Evolutionary conservation across 2,113 vertebrate species (phyloP), one percentile per base, ranked within the genome.

Genomic region (Festucalex cinctus): DNA sequence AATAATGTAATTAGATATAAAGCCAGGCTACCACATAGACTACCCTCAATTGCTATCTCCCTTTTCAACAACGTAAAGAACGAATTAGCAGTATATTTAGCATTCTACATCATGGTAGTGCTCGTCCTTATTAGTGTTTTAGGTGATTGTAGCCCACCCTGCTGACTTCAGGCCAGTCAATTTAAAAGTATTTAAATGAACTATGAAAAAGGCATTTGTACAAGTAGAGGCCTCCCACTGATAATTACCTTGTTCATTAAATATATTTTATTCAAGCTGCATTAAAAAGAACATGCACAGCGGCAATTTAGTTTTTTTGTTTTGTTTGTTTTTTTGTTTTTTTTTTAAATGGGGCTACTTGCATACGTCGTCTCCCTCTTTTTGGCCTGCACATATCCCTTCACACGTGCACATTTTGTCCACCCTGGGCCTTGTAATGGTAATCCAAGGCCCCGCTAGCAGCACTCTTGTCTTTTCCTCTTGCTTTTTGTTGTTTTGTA

Each of bases 341-440:
- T 39, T 46, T 69, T 70, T 43, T 46, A 26, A 58, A 46, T 74
- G 71, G 60, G 79, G 73, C 79, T 73, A 73, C 66, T 76, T 76
- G 74, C 83, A 83, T 75, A 86, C 76, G 68, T 36, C 75, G 71
- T 80, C 66, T 74, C 63, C 73, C 87, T 91, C 88, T 93, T 88
- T 91, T 36, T 89, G 92, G 84, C 78, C 83, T 80, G 68, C 81
- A 77, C 83, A 83, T 43, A 16, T 61, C 89, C 89, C 93, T 89
- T 87, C 81, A 88, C 83, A 69, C 51, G 61, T 86, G 81, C 88
- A 88, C 71, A 83, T 65, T 74, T 74, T 79, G 69, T 88, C 83
- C 75, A 86, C 74, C 83, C 90, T 88, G 91, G 89, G 91, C 94
- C 93, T 94, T 91, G 85, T 87, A 94, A 95, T 94, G 91, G 93